A percentile compares a stretch with the other conserved stretches of the same genome.
These are phyloP conservation scores for Rapana venosa DNA, from an alignment of 2,888 invertebrate species.

Conservation along the genomic window DNA sequence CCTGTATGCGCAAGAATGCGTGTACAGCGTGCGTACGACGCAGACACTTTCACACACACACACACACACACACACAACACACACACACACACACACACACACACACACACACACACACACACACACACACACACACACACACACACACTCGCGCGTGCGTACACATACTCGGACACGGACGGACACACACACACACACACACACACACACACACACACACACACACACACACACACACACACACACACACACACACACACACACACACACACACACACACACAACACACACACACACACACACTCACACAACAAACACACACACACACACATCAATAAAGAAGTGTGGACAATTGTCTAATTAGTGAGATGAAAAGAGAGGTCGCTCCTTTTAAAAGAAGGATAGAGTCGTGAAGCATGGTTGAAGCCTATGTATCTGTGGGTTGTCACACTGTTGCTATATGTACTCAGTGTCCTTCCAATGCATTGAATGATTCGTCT, in stretches of 20 bases:
- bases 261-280: neutral
- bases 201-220: neutral
- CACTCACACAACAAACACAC: neutral
- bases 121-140: neutral
- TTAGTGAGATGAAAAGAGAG: too few species aligned
- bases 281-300: neutral
- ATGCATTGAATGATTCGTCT: too few species aligned
- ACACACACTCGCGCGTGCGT: conserved; percentile 2
- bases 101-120: neutral
- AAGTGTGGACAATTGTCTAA: too few species aligned
- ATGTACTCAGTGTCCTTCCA: too few species aligned
- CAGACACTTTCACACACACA: neutral
- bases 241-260: neutral
- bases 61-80: neutral
- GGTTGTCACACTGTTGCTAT: too few species aligned
- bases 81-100: neutral
- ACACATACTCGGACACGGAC: conserved; percentile 18
- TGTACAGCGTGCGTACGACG: neutral
- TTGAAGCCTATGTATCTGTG: too few species aligned
- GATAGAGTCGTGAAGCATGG: too few species aligned
- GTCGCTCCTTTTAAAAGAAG: too few species aligned
- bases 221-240: too few species aligned
- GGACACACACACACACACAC: neutral
- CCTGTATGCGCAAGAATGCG: neutral
- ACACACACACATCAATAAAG: too few species aligned